Percentiles rank a stretch among this genome's conserved stretches.
Evolutionary conservation across 2,888 invertebrate species (phyloP).

Genomic region (Drosophila infuscata): DNA sequence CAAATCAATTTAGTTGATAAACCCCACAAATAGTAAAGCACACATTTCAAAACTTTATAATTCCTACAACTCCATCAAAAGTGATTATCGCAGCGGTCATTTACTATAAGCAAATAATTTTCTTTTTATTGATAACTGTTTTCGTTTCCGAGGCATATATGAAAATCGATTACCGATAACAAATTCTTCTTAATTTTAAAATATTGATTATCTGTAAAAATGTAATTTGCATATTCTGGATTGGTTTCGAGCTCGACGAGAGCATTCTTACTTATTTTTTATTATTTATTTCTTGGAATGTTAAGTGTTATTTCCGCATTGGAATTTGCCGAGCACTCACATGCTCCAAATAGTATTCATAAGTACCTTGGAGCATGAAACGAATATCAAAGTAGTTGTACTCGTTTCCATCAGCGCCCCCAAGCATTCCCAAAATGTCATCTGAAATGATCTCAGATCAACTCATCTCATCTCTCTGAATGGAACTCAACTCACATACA

Average conservation of each 20-base stretch:
- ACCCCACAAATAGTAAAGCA: background rate
- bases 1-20: background rate
- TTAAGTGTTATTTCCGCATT: slow-evolving; percentile 70
- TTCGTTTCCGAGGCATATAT: background rate
- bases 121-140: background rate
- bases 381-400: slow-evolving; percentile 20
- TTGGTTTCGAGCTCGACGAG: background rate
- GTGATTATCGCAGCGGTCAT: background rate
- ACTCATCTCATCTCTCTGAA: background rate
- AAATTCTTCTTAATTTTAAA: background rate
- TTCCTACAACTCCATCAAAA: background rate
- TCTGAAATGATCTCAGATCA: slow-evolving; percentile 10
- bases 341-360: slow-evolving; percentile 16
- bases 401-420: slow-evolving; percentile 18
- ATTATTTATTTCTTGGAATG: slow-evolving; percentile 34
- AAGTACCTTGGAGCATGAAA: background rate
- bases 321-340: slow-evolving; percentile 66
- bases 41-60: background rate
- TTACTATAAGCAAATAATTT: too few species aligned
- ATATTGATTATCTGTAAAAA: background rate
- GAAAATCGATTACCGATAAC: background rate
- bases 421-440: slow-evolving; percentile 9
- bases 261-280: background rate
- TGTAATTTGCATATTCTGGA: background rate
- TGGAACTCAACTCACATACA: background rate